Conservation (phyloP, 1,140 invertebrate genomes). For the Listronotus bonariensis region DNA sequence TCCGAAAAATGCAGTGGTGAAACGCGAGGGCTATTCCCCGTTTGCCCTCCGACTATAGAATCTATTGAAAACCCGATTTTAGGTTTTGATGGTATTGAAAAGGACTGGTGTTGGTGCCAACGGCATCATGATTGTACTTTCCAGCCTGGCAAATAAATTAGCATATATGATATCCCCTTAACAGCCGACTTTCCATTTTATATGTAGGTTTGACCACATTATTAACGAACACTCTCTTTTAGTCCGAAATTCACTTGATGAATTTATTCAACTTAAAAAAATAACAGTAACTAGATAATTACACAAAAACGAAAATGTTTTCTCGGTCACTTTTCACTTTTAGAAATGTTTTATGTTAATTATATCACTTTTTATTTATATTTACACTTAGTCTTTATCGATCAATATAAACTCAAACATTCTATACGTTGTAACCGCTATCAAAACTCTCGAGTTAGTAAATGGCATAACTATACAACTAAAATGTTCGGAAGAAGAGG, state of each 20-base stretch:
- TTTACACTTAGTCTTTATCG: neutral
- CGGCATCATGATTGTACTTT: constrained; percentile 76
- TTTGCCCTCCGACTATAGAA: constrained; percentile 82
- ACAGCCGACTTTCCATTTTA: neutral
- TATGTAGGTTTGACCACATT: no score
- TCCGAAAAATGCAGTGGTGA: constrained; percentile 54
- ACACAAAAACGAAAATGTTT: no score
- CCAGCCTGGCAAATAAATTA: constrained; percentile 3
- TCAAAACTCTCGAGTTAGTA: constrained; percentile 52
- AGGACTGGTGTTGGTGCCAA: constrained; percentile 85
- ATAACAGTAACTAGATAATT: no score
- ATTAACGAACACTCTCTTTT: no score
- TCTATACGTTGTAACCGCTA: constrained; percentile 48
- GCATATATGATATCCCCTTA: neutral
- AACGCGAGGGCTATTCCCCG: constrained; percentile 48
- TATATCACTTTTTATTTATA: no score
- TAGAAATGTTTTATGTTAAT: no score
- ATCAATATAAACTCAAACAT: constrained; percentile 19
- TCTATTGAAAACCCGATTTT: constrained; percentile 95
- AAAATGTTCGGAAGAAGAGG: constrained; percentile 23
- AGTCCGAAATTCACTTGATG: no score
- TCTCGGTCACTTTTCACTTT: no score
- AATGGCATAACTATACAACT: constrained; percentile 40
- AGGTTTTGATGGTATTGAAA: constrained; percentile 78
- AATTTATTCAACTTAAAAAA: no score